Evolutionary conservation across 2,888 invertebrate genomes (phyloP).

Genomic region (Leptodirus hochenwartii): DNA sequence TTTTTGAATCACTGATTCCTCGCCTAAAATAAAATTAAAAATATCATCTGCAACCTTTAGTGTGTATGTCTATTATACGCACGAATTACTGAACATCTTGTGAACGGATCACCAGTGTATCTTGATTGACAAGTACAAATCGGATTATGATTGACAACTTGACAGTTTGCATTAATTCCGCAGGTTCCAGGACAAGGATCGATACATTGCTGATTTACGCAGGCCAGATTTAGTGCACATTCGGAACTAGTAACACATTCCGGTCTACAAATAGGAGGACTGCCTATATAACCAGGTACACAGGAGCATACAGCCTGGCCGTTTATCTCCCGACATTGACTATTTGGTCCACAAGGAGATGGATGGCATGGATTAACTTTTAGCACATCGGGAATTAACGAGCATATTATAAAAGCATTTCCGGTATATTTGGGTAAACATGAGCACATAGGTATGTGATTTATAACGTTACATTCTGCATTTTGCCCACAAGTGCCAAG

Average conservation of each 20-base stretch:
- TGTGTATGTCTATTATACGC: too few species aligned
- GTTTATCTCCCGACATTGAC: conserved; percentile 50
- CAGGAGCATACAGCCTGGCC: conserved; percentile 27
- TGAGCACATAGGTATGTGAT: conserved; percentile 59
- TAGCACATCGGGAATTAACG: conserved; percentile 28
- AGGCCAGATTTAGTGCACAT: conserved; percentile 48
- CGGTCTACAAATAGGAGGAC: conserved; percentile 50
- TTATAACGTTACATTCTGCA: conserved; percentile 53
- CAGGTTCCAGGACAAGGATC: conserved; percentile 47
- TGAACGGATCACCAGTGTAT: conserved; percentile 35
- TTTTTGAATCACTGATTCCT: conserved; percentile 12
- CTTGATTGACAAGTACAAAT: conserved; percentile 37
- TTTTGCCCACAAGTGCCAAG: conserved; percentile 53
- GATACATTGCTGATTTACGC: conserved; percentile 52
- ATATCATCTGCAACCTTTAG: too few species aligned
- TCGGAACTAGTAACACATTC: conserved; percentile 59
- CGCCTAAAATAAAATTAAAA: too few species aligned
- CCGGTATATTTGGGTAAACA: conserved; percentile 51
- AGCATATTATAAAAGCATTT: conserved; percentile 52
- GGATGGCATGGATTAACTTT: conserved; percentile 46
- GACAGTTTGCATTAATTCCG: conserved; percentile 34
- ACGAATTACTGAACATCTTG: too few species aligned
- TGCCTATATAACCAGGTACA: conserved; percentile 25
- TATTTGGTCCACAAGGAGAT: conserved; percentile 67
- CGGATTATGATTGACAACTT: conserved; percentile 34